phyloP scores from a whole-genome alignment of 2,888 invertebrate genomes.

The Caenorhabditis becei region DNA sequence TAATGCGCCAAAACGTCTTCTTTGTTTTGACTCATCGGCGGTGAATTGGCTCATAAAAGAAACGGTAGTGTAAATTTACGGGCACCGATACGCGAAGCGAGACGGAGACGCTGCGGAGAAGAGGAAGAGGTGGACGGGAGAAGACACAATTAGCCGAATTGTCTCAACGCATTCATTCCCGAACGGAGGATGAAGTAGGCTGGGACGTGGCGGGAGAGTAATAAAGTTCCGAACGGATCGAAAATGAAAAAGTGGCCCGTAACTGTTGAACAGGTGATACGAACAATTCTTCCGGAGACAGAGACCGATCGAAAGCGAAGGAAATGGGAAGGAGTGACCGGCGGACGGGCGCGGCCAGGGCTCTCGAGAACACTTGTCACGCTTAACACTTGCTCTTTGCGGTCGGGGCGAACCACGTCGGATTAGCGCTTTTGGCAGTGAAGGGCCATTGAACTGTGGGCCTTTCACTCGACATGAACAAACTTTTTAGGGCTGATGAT shows the following conservation, averaged over 20 bases:
- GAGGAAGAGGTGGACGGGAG: neutral
- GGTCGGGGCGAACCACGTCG: conserved; percentile 1
- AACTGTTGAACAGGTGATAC: neutral
- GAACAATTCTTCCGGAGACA: neutral
- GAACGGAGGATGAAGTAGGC: neutral
- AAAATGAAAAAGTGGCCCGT: neutral
- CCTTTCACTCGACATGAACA: conserved; percentile 8
- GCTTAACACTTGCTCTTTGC: conserved; percentile 53
- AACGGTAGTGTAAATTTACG: conserved; percentile 55
- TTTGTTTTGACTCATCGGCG: conserved; percentile 46
- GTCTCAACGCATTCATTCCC: conserved; percentile 13
- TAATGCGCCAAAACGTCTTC: neutral
- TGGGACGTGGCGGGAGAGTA: conserved; percentile 10
- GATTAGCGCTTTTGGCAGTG: conserved; percentile 47
- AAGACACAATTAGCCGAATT: conserved; percentile 36
- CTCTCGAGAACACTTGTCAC: conserved; percentile 60
- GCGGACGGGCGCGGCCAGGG: neutral
- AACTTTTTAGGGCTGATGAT: neutral
- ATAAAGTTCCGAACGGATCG: conserved; percentile 43
- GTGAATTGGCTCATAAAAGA: conserved; percentile 49
- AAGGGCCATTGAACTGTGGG: conserved; percentile 45
- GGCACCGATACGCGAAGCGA: neutral
- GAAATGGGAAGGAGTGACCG: conserved; percentile 12
- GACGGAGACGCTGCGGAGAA: neutral
- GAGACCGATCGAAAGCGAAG: neutral